Conservation (phyloP, 2,888 invertebrate species). For the Xestoiulus laeticollis region DNA sequence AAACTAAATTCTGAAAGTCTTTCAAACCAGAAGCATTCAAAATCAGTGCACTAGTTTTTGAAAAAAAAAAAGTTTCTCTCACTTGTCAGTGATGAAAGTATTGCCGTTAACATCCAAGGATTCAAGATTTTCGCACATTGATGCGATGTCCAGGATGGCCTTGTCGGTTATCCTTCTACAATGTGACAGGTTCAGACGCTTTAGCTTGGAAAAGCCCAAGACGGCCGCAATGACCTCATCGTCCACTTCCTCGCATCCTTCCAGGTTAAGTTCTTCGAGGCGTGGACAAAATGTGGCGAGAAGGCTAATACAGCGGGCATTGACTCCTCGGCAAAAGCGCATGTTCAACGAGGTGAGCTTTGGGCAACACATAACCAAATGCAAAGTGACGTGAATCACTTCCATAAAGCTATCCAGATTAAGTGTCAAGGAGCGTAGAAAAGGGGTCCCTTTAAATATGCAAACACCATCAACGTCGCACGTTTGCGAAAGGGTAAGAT, state of each 20-base stretch:
- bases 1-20: neutral
- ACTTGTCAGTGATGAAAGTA: neutral
- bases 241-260: conserved; percentile 52
- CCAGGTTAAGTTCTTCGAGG: conserved; percentile 50
- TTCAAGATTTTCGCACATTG: neutral
- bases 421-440: neutral
- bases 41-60: neutral
- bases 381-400: conserved; percentile 19
- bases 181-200: conserved; percentile 56
- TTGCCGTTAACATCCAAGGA: neutral
- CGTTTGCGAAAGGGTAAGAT: conserved; percentile 2
- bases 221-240: conserved; percentile 36
- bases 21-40: neutral
- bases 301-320: neutral
- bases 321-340: conserved; percentile 49
- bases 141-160: neutral
- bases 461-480: neutral
- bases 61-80: neutral
- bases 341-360: conserved; percentile 40
- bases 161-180: conserved; percentile 50
- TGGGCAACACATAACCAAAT: conserved; percentile 38
- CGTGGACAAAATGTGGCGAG: conserved; percentile 44
- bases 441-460: neutral
- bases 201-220: conserved; percentile 53
- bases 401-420: neutral